Evolutionary conservation across 2,888 invertebrate genomes (phyloP).

Genomic region (Coleophora flavipennella): DNA sequence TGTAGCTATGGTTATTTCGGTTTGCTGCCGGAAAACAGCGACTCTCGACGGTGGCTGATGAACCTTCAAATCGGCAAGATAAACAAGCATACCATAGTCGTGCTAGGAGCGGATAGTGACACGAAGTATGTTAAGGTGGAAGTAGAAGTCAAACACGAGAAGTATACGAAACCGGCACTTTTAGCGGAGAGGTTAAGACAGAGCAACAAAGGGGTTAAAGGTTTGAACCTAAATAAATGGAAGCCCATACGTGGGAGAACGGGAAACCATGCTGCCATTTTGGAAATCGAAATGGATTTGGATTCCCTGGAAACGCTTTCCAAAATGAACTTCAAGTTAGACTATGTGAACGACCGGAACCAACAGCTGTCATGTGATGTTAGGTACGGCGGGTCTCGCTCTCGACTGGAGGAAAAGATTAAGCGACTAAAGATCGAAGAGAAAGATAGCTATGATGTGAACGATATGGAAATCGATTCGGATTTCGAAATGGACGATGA

Average conservation of each 20-base stretch:
- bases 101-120: conserved; percentile 32
- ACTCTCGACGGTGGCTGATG: conserved; percentile 44
- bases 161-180: conserved; percentile 13
- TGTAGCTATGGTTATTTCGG: conserved; percentile 43
- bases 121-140: conserved; percentile 36
- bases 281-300: conserved; percentile 25
- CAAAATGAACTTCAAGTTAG: conserved; percentile 33
- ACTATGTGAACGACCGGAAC: conserved; percentile 29
- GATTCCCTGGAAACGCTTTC: conserved; percentile 45
- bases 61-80: conserved; percentile 38
- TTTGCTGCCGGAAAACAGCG: conserved; percentile 43
- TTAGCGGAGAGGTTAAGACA: conserved; percentile 34
- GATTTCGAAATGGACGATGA: conserved; percentile 29
- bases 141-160: conserved; percentile 20
- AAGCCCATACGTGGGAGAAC: conserved; percentile 20
- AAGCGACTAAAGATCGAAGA: conserved; percentile 36
- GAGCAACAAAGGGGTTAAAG: conserved; percentile 45
- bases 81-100: conserved; percentile 28
- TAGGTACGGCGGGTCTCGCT: conserved; percentile 25
- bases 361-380: conserved; percentile 20
- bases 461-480: conserved; percentile 53
- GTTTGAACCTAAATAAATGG: conserved; percentile 47
- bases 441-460: conserved; percentile 44
- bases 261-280: not conserved
- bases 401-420: conserved; percentile 29